Evolutionary conservation across 2,797 vertebrate genomes (phyloP).

Genomic region (Acanthiza pusilla): DNA sequence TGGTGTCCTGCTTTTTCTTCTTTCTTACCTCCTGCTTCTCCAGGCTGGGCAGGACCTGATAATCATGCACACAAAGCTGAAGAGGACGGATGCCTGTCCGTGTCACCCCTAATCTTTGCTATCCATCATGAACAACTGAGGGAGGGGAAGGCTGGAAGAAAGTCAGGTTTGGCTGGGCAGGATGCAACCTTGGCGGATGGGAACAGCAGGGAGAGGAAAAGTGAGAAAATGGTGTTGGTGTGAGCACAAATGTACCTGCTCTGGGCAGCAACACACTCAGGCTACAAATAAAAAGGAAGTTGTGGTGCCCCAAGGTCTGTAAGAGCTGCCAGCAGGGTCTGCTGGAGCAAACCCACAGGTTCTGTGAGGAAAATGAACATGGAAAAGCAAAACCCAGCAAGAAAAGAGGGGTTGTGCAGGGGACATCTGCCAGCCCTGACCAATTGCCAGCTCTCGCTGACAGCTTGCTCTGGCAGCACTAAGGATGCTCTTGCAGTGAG

Average conservation of each 20-base stretch:
- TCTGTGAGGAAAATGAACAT: background rate
- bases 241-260: background rate
- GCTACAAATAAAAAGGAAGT: background rate
- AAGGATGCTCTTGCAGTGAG: background rate
- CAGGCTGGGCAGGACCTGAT: background rate
- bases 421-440: background rate
- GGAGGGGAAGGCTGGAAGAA: background rate
- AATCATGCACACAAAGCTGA: background rate
- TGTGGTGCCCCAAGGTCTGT: background rate
- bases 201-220: background rate
- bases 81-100: background rate
- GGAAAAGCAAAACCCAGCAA: background rate
- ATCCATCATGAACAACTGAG: background rate
- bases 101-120: background rate
- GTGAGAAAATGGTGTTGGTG: background rate
- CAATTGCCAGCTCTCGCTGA: background rate
- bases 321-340: background rate
- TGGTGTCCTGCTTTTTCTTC: background rate
- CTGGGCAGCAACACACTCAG: background rate
- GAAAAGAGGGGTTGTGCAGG: background rate
- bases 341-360: background rate
- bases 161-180: background rate
- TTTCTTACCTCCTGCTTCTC: background rate
- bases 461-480: accelerated
- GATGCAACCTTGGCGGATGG: background rate